Conservation (phyloP, 2,113 vertebrate species). For the Leptocoma aspasia region DNA sequence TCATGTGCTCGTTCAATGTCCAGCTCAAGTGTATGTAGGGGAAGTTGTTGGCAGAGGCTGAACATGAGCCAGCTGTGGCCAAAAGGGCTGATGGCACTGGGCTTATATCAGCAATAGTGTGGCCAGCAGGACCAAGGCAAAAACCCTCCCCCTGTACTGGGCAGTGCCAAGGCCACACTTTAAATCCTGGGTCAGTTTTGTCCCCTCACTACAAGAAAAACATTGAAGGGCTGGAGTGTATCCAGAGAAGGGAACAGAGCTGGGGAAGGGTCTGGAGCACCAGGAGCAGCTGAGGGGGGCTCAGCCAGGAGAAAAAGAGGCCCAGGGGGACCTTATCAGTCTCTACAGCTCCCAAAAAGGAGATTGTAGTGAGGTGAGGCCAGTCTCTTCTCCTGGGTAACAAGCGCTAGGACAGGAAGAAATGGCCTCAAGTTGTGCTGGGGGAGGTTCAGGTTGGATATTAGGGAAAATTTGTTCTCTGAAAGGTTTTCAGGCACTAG, state of each 20-base stretch:
- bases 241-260: background rate
- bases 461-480: background rate
- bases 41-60: background rate
- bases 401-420: background rate
- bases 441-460: background rate
- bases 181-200: background rate
- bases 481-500: background rate
- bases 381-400: background rate
- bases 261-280: background rate
- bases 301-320: background rate
- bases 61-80: background rate
- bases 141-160: background rate
- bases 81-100: background rate
- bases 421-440: background rate
- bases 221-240: background rate
- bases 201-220: background rate
- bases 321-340: background rate
- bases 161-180: background rate
- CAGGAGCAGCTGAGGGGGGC: background rate
- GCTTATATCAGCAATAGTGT: background rate
- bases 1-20: background rate
- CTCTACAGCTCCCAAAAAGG: background rate
- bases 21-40: background rate
- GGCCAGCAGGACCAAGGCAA: background rate
- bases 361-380: background rate